phyloP scores from a whole-genome alignment of 2,113 vertebrate genomes.

The Dasyurus viverrinus region DNA sequence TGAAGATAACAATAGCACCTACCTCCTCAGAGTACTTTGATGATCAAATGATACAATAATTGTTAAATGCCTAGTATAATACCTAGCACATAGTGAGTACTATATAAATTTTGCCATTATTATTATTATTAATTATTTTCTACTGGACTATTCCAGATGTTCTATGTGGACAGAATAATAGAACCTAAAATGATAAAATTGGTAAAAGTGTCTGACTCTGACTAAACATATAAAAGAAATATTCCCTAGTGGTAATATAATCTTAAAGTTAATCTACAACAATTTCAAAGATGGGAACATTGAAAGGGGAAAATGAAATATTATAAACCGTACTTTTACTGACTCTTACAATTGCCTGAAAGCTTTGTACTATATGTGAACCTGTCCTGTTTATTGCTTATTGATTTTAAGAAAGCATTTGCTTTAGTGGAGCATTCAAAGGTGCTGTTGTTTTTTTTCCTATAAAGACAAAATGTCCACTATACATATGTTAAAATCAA shows the following conservation, averaged over 20 bases:
- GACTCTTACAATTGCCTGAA: neutral
- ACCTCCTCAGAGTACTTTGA: neutral
- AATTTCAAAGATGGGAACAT: neutral
- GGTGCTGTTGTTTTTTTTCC: neutral
- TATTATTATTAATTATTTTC: neutral
- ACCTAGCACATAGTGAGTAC: neutral
- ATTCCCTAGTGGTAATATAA: neutral
- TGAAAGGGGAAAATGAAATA: neutral
- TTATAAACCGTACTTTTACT: neutral
- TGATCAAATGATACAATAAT: neutral
- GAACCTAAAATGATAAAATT: neutral
- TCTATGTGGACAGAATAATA: neutral
- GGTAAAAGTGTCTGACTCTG: neutral
- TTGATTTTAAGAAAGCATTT: neutral
- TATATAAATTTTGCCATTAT: neutral
- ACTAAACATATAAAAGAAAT: neutral
- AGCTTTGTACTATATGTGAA: neutral
- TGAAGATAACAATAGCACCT: neutral
- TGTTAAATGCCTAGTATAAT: neutral
- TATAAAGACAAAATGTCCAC: neutral
- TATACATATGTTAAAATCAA: neutral
- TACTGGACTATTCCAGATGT: neutral
- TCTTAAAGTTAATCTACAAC: neutral
- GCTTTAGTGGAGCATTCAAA: neutral
- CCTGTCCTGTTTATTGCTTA: neutral